Base-by-base conservation (phyloP, 2,113 vertebrate species). In the Cynopterus brachyotis region DNA sequence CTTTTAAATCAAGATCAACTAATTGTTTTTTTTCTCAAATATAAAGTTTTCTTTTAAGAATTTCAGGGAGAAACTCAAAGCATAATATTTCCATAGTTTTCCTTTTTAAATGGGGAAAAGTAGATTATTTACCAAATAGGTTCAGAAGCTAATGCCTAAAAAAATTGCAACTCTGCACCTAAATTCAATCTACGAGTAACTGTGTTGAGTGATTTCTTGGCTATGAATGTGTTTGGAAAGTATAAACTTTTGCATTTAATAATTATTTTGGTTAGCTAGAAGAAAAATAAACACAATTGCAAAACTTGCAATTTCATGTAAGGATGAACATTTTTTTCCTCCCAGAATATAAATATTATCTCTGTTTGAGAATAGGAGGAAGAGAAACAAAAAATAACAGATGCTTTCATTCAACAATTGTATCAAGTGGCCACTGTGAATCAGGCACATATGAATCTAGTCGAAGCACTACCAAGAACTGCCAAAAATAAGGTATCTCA, bases 291-390 rank as follows among this genome's bases (percentile, higher is more conserved):
- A 37, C 64, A n/a, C 9, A 86, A 75, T 30, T 83, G 6, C 37
- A 95, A 72, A 75, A 69, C 80, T 45, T 94, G 1, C 64, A 83
- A 50, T 87, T 92, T 92, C 32, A 53, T 47, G 16, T 78, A 95
- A 87, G 40, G 50, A 89, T 72, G 55, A 67, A 66, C n/a, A 30
- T 42, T 45, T 26, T 20, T 55, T 37, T 19, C 15, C 45, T 28
- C 42, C 47, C 15, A 60, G 42, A 87, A 90, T 87, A 47, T 91
- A 96, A 97, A 89, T 66, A 95, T 35, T 78, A 82, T 42, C 69
- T 96, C 37, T 53, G 22, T 92, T 60, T 90, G 83, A 96, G 59
- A 47, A 90, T 10, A 64, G 64, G 42, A 37, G 87, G 59, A 89
- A 86, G 20, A 69, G 26, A 30, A 10, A 59, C 35, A 76, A 64